Percentiles rank a stretch among this genome's conserved stretches.
These are phyloP conservation scores for Oenanthe oenanthe DNA, from an alignment of 2,113 vertebrate genomes.

Conservation along the genomic window DNA sequence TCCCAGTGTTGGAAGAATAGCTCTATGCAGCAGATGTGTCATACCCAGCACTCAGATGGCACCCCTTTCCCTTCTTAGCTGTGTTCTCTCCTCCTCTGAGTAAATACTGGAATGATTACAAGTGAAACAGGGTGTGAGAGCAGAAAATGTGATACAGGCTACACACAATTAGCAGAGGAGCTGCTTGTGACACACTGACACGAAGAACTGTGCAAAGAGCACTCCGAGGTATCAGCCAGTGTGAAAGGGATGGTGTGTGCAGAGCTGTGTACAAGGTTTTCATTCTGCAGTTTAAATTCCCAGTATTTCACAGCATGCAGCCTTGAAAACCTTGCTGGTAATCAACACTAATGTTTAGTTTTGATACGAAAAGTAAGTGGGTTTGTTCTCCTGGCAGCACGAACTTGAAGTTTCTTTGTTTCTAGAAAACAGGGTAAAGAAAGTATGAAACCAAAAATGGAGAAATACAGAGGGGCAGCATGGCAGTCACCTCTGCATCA, in stretches of 20 bases:
- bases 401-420: slow-evolving; percentile 16
- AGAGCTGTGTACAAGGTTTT: neutral
- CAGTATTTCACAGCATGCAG: neutral
- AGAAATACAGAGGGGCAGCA: neutral
- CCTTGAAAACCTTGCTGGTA: neutral
- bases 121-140: slow-evolving; percentile 23
- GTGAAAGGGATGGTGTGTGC: neutral
- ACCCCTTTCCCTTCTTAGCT: neutral
- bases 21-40: slow-evolving; percentile 19
- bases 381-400: neutral
- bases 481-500: slow-evolving; percentile 24
- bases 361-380: neutral
- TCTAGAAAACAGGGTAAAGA: slow-evolving; percentile 43
- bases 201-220: neutral
- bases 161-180: slow-evolving; percentile 27
- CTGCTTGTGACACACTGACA: neutral
- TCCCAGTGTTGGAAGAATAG: neutral
- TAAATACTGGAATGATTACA: slow-evolving; percentile 53
- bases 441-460: slow-evolving; percentile 50
- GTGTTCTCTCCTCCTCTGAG: slow-evolving; percentile 38
- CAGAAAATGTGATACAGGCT: slow-evolving; percentile 4
- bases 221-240: neutral
- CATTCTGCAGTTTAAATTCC: neutral
- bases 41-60: slow-evolving; percentile 21
- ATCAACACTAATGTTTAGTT: neutral